Evolutionary conservation across 1,140 invertebrate genomes (phyloP), one percentile per base, ranked within the genome.

Genomic region (Bombus pascuorum): DNA sequence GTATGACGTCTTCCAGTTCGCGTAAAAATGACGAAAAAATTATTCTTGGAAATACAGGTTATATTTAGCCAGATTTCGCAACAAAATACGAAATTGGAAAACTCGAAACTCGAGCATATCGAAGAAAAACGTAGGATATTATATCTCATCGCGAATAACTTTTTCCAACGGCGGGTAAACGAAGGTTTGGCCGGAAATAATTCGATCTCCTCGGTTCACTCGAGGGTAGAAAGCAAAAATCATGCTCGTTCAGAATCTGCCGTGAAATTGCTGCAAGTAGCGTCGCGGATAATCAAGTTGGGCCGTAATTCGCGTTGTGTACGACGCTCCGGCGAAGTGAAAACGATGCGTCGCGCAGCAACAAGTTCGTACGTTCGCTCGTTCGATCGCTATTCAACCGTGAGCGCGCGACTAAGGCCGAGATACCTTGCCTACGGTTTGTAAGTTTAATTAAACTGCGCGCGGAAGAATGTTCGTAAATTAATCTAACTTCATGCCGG

Each of bases 391-490:
- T 39, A 12, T 59, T 83, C 42, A 74, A 73, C 39, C 53, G 39
- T 42, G 75, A 39, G 37, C 53, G 68, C 22, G 34, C 25, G 4
- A 25, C n/a, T 13, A 18, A 34, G 57, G 37, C 53, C 15, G 39
- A 9, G 28, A 10, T 25, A 47, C 39, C 37, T 62, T 62, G 75
- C 34, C 4, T 25, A 66, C n/a, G 47, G 32, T 18, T 62, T 32
- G 32, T 72, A 85, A 85, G 53, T 85, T 85, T 85, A 85, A 85
- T 85, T 85, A 85, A 85, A 85, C 77, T 62, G 42, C 68, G 42
- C 68, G 39, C 68, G 28, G 44, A 85, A 80, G 83, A 85, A 85
- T 80, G 65, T 62, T 68, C 37, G 78, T 47, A 53, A 84, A 85
- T 85, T 85, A 85, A 85, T 80, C 77, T 18, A 85, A 85, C 83